These are phyloP conservation scores for Botia kubotai DNA, from an alignment of 2,797 vertebrate genomes.

Conservation along the genomic window DNA sequence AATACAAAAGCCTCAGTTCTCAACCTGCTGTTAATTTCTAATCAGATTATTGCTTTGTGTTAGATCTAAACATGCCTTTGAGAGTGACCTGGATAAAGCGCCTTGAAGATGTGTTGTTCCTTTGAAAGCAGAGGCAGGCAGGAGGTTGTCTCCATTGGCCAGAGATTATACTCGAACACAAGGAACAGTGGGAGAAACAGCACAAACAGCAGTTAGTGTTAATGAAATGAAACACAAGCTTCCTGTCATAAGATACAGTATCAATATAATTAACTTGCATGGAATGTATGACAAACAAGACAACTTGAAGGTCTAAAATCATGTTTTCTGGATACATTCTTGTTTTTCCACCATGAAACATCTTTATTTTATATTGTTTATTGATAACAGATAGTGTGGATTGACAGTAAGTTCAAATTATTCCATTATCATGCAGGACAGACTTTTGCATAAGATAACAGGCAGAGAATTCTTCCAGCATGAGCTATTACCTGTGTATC, in stretches of 20 bases:
- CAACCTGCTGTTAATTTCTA: slow-evolving; percentile 4
- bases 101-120: slow-evolving; percentile 87
- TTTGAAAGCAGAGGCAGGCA: slow-evolving; percentile 88
- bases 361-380: slow-evolving; percentile 82
- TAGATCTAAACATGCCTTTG: slow-evolving; percentile 92
- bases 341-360: slow-evolving; percentile 79
- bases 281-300: slow-evolving; percentile 49
- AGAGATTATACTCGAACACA: slow-evolving; percentile 79
- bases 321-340: slow-evolving; percentile 39
- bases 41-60: slow-evolving; percentile 49
- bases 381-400: slow-evolving; percentile 84
- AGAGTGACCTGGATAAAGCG: slow-evolving; percentile 92
- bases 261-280: slow-evolving; percentile 40
- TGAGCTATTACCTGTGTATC: slow-evolving; percentile 75
- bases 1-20: slow-evolving; percentile 4
- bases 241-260: slow-evolving; percentile 26
- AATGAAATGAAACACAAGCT: slow-evolving; percentile 54
- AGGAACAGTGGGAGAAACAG: slow-evolving; percentile 92
- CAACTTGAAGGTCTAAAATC: slow-evolving; percentile 54
- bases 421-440: slow-evolving; percentile 85
- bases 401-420: slow-evolving; percentile 87
- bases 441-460: slow-evolving; percentile 83
- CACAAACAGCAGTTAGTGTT: slow-evolving; percentile 88
- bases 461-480: slow-evolving; percentile 71
- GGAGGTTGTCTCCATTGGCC: slow-evolving; percentile 80